phyloP scores from a whole-genome alignment of 1,140 invertebrate genomes.

The Brachionus koreanus region DNA sequence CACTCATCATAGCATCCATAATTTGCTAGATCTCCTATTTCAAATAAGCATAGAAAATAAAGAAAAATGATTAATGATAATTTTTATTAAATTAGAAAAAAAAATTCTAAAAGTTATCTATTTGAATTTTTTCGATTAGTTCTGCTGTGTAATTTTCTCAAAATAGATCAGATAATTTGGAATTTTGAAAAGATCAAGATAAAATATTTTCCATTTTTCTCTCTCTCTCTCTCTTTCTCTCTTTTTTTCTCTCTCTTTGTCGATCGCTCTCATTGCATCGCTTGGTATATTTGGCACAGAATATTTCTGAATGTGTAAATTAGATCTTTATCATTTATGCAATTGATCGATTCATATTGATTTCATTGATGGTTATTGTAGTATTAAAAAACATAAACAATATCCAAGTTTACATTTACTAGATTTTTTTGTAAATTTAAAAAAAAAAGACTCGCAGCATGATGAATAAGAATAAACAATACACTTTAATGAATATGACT shows the following conservation, averaged over 20 bases:
- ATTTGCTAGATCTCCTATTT: not conserved
- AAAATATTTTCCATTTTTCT: not conserved
- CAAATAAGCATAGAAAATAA: not conserved
- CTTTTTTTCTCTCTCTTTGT: too few species aligned
- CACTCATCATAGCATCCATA: not conserved
- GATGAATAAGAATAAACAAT: not conserved
- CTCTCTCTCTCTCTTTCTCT: not conserved
- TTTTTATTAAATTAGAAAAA: not conserved
- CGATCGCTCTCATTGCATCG: not conserved
- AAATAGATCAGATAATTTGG: constrained; percentile 28
- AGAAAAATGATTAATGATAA: constrained; percentile 33
- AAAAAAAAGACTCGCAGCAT: not conserved
- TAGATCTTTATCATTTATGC: constrained; percentile 31
- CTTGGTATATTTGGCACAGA: not conserved
- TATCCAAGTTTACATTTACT: not conserved
- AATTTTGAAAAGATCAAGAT: not conserved
- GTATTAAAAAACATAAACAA: not conserved
- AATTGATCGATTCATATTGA: constrained; percentile 23
- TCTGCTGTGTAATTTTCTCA: constrained; percentile 15
- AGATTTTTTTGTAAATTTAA: not conserved
- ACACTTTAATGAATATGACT: not conserved
- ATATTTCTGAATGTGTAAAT: constrained; percentile 25
- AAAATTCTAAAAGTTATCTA: not conserved
- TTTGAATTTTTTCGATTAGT: constrained; percentile 25
- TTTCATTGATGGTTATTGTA: not conserved